Base-by-base conservation (phyloP, 2,888 invertebrate species). In the Steinernema scapterisci region DNA sequence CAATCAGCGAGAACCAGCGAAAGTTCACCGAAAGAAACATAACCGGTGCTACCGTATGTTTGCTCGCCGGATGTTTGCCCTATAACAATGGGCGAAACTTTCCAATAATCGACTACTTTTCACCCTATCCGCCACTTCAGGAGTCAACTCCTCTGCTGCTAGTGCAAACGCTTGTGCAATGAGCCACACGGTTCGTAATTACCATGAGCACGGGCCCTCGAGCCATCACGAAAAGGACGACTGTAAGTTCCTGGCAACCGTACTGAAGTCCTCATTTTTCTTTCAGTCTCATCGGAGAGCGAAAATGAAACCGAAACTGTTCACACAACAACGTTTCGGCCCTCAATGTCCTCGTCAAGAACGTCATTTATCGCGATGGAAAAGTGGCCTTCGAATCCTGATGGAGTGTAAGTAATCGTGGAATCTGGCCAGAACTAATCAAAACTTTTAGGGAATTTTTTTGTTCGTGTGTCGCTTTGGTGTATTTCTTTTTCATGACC, bases 401-500 rank as follows among this genome's bases (percentile, higher is more conserved):
- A 63, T 13, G 63, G 63, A 63, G 13, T 63, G 63, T 63, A 31
- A 31, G 31, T 23, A 31, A 27, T 31, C 1, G n/a, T n/a, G n/a
- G n/a, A n/a, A n/a, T n/a, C n/a, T n/a, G n/a, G n/a, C n/a, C n/a
- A n/a, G n/a, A n/a, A n/a, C n/a, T 21, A 52, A 52, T 23, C 48
- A n/a, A 19, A 48, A 19, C 13, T 25, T 63, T 63, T 31, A 63
- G 63, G 16, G 63, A 63, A n/a, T 63, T 63, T 31, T 63, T 63
- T 38, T 63, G 63, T 25, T 63, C 63, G 1, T 21, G 21, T 5
- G 38, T 77, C 0, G 75, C 75, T 25, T 46, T 75, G 27, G 70
- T 77, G 13, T 77, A 77, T 70, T 73, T 75, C 9, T 43, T 77
- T 0, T 72, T 77, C 25, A 75, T 77, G 70, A 77, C 77, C 11